Conservation (phyloP, 35 echinoderm and acorn worm species). For the Apostichopus parvimensis region DNA sequence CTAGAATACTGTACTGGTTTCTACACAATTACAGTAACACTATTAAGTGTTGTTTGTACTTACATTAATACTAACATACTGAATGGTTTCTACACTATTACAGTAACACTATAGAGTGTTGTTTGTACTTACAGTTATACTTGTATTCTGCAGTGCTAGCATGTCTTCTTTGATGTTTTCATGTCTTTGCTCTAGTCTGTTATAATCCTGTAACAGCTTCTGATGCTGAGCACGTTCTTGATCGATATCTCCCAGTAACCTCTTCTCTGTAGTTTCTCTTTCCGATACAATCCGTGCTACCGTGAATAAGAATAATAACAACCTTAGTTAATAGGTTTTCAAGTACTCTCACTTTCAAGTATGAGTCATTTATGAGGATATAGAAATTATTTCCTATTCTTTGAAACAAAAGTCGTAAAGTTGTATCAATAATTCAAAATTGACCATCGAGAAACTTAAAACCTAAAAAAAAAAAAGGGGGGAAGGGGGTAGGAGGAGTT, state of each 20-base stretch:
- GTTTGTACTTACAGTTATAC: background rate
- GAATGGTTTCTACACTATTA: background rate
- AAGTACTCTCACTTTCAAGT: no score
- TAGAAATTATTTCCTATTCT: no score
- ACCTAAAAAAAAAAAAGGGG: no score
- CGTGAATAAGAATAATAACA: background rate
- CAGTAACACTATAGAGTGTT: background rate
- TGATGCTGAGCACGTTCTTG: slow-evolving; percentile 84
- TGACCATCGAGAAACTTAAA: no score
- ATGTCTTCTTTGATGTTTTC: slow-evolving; percentile 96
- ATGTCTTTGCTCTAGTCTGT: slow-evolving; percentile 79
- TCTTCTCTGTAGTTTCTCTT: slow-evolving; percentile 53
- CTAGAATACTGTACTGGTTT: background rate
- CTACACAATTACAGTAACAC: background rate
- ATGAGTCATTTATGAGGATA: no score
- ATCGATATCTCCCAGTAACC: slow-evolving; percentile 61
- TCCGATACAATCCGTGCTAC: slow-evolving; percentile 38
- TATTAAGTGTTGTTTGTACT: background rate
- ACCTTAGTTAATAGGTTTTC: background rate
- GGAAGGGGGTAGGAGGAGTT: no score
- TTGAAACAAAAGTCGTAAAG: no score
- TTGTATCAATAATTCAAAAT: no score
- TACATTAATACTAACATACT: background rate
- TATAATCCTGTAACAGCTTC: slow-evolving; percentile 90
- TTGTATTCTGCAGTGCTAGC: slow-evolving; percentile 61